Evolutionary conservation across 2,797 vertebrate genomes (phyloP).

Genomic region (Catamblyrhynchus diadema): DNA sequence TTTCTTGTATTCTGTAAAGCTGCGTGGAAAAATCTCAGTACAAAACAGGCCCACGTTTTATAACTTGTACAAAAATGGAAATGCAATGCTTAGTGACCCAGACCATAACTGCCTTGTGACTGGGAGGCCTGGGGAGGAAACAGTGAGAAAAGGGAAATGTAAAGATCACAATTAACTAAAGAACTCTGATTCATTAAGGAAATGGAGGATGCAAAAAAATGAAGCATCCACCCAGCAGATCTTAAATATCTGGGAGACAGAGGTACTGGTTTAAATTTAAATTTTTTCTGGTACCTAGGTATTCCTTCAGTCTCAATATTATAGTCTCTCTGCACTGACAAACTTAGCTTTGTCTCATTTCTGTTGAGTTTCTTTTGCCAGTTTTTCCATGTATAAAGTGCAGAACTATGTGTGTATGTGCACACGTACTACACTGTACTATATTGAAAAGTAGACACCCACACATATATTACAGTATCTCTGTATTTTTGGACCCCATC

Average conservation of each 20-base stretch:
- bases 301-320: neutral
- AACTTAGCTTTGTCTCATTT: neutral
- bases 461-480: neutral
- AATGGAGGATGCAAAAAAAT: neutral
- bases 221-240: neutral
- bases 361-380: neutral
- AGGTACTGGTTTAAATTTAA: neutral
- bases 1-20: conserved; percentile 2
- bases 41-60: neutral
- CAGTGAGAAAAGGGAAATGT: neutral
- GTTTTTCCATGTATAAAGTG: neutral
- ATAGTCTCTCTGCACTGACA: neutral
- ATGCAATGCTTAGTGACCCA: neutral
- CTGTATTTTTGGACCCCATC: neutral
- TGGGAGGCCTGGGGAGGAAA: conserved; percentile 26
- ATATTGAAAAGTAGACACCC: neutral
- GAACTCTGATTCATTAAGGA: conserved; percentile 21
- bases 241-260: neutral
- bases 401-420: neutral
- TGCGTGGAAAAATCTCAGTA: neutral
- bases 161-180: conserved; percentile 15
- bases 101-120: neutral
- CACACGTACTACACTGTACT: neutral
- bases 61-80: conserved; percentile 13
- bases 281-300: neutral